A percentile compares a stretch with the other conserved stretches of the same genome.
Conservation (phyloP, 2,888 invertebrate species). For the Thalpophila matura region DNA sequence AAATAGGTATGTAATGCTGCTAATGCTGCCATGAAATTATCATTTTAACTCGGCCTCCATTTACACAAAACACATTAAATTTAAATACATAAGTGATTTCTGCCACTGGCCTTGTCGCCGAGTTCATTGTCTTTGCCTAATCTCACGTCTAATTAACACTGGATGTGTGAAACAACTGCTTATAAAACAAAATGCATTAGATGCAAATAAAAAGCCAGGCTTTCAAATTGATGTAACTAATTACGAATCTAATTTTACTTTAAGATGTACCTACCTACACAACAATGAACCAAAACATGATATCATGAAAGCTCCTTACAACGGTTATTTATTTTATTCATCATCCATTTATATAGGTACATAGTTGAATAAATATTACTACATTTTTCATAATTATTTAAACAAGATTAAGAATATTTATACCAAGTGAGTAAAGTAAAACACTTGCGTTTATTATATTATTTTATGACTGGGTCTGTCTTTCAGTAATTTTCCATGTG, state of each 20-base stretch:
- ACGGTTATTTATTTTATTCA: slow-evolving; percentile 36
- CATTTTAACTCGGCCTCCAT: slow-evolving; percentile 42
- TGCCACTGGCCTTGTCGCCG: slow-evolving; percentile 62
- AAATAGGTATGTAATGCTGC: no score
- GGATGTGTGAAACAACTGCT: slow-evolving; percentile 31
- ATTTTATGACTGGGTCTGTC: slow-evolving; percentile 9
- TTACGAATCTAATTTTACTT: slow-evolving; percentile 18
- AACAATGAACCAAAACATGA: no score
- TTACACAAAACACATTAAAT: slow-evolving; percentile 44
- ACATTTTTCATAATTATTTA: slow-evolving; percentile 49
- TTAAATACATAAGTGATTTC: slow-evolving; percentile 57
- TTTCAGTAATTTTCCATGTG: slow-evolving; percentile 48
- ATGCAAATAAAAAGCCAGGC: background rate
- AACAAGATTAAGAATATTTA: slow-evolving; percentile 35
- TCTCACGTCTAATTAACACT: slow-evolving; percentile 51
- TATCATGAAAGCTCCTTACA: slow-evolving; percentile 35
- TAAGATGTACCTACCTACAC: no score
- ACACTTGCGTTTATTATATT: slow-evolving; percentile 24
- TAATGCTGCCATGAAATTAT: slow-evolving; percentile 26
- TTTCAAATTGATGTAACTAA: background rate
- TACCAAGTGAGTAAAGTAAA: slow-evolving; percentile 18
- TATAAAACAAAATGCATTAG: slow-evolving; percentile 14
- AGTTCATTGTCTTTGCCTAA: slow-evolving; percentile 69
- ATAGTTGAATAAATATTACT: slow-evolving; percentile 38
- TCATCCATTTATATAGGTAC: slow-evolving; percentile 29